A percentile compares a stretch with the other conserved stretches of the same genome.
Conservation (phyloP, 1,140 invertebrate species). For the Ctenoplectra terminalis region DNA sequence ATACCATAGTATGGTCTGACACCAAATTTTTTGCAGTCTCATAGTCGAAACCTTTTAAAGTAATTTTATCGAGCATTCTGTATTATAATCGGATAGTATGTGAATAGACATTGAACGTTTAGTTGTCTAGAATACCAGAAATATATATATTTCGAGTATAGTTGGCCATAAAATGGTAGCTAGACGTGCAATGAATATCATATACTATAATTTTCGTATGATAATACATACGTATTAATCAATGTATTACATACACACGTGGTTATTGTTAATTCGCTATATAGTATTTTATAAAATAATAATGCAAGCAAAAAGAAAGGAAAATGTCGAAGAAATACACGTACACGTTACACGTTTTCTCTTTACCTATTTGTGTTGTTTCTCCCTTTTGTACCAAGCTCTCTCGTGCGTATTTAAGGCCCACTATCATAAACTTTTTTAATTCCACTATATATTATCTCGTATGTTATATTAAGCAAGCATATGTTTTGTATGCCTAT, state of each 20-base stretch:
- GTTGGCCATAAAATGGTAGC: background rate
- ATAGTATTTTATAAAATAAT: slow-evolving; percentile 52
- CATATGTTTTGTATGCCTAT: slow-evolving; percentile 61
- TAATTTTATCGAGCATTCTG: background rate
- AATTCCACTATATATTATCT: slow-evolving; percentile 47
- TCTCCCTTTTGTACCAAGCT: slow-evolving; percentile 36
- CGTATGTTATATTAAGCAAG: slow-evolving; percentile 65
- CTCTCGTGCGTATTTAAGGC: slow-evolving; percentile 65
- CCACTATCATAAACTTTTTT: slow-evolving; percentile 60
- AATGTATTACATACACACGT: slow-evolving; percentile 28
- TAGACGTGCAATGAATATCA: slow-evolving; percentile 13
- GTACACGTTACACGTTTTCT: slow-evolving; percentile 59
- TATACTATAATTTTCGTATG: slow-evolving; percentile 15
- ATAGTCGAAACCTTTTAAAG: background rate
- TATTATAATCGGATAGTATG: background rate
- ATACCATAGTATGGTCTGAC: background rate
- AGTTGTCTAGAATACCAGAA: background rate
- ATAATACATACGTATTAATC: slow-evolving; percentile 46
- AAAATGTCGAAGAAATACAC: slow-evolving; percentile 17
- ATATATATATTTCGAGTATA: background rate
- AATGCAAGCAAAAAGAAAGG: background rate
- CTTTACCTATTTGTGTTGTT: slow-evolving; percentile 61
- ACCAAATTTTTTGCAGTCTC: background rate
- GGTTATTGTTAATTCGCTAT: slow-evolving; percentile 55
- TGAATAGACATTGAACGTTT: slow-evolving; percentile 9